Evolutionary conservation across 2,113 vertebrate genomes (phyloP), one percentile per base, ranked within the genome.

Genomic region (Planiliza haematocheilus): DNA sequence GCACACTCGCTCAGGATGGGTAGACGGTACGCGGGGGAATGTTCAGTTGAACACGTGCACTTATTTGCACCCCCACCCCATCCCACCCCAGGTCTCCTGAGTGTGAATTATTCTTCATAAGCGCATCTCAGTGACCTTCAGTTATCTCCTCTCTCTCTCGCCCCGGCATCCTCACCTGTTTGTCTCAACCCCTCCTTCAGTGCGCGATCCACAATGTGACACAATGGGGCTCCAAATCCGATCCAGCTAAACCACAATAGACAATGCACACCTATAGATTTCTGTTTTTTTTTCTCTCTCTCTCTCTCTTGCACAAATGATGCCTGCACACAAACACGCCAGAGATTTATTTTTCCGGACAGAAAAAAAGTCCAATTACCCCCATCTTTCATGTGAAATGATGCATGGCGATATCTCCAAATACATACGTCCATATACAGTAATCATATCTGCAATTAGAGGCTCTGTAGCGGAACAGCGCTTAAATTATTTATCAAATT

Each of bases 41-140:
- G 79, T 88, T 89, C 89, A 74, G 87, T 87, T 85, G 70, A 80
- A 48, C 65, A 68, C 48, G 51, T 17, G 64, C 43, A 78, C 74
- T 64, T 70, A 71, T 84, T 71, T 55, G 61, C 66, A 73, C 61
- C 20, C 51, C 10, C 7, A 7, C 13, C 24, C 11, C 16, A 3
- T 21, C 53, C 41, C 41, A 10, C 57, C n/a, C 41, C 52, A 21
- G 13, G 67, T 72, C 51, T 46, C 18, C 37, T 53, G 50, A 41
- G 63, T 38, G 38, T 48, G 57, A 59, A 63, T 55, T 24, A 49
- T 51, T 24, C 30, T 34, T 43, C 42, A 76, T 39, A 8, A 69
- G 17, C 46, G 51, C 46, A 17, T 66, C 68, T 70, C 65, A 10
- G 10, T 77, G 83, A 87, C 90, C 88, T 86, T 82, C 72, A 82